Conservation (phyloP, 2,888 invertebrate species). For the Dolomedes plantarius region DNA sequence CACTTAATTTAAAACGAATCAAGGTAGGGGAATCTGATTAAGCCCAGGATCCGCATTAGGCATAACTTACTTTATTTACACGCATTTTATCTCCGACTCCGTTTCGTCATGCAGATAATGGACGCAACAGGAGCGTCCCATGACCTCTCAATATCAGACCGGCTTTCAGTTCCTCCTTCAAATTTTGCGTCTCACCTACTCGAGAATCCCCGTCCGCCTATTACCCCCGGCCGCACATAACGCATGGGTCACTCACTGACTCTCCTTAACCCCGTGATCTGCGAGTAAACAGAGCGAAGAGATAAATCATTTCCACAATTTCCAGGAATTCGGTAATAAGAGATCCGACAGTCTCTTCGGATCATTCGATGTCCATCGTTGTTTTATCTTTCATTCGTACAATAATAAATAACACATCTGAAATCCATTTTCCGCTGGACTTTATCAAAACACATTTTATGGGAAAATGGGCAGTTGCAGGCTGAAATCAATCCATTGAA, state of each 20-base stretch:
- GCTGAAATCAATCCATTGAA: too few species aligned
- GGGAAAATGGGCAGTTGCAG: too few species aligned
- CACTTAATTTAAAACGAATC: too few species aligned
- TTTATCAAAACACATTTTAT: too few species aligned
- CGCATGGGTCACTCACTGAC: background rate
- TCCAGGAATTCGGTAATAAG: background rate
- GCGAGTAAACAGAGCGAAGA: background rate
- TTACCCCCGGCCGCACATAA: background rate
- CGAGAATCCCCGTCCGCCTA: background rate
- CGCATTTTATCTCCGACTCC: too few species aligned
- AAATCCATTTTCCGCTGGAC: too few species aligned
- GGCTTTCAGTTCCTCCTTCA: constrained; percentile 57
- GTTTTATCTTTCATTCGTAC: too few species aligned
- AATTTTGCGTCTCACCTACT: constrained; percentile 41
- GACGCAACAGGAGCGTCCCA: background rate
- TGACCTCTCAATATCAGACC: constrained; percentile 19
- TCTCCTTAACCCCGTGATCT: background rate
- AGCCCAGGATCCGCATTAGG: too few species aligned
- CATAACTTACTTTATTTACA: too few species aligned
- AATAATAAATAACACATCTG: too few species aligned
- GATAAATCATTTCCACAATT: background rate
- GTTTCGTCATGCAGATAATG: background rate
- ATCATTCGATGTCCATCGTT: background rate
- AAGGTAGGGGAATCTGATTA: too few species aligned
- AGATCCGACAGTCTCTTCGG: background rate